These are phyloP conservation scores for Proisotoma minuta DNA, from an alignment of 2,888 invertebrate genomes.

Conservation along the genomic window DNA sequence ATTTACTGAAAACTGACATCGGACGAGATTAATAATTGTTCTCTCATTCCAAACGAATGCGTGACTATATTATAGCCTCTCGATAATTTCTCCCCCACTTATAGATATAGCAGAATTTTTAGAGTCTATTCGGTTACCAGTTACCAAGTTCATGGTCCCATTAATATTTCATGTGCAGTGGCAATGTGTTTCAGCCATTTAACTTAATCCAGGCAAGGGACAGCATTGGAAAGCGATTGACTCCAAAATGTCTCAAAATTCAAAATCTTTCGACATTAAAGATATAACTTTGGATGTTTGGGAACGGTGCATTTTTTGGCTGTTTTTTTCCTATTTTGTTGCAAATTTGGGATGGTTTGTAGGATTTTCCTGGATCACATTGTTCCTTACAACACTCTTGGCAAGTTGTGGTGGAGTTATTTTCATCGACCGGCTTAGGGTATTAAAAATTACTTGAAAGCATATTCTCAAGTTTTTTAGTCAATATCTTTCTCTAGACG, in stretches of 20 bases:
- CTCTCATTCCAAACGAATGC: no score
- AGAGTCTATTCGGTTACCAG: no score
- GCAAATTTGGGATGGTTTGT: conserved; percentile 14
- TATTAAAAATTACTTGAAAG: background rate
- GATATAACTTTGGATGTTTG: conserved; percentile 19
- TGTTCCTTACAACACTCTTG: conserved; percentile 19
- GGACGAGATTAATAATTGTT: no score
- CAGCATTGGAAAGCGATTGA: no score
- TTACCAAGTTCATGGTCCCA: no score
- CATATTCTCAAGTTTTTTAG: background rate
- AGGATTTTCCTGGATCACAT: conserved; percentile 19
- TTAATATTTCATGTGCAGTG: no score
- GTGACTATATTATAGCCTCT: no score
- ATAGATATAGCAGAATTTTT: no score
- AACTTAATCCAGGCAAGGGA: no score
- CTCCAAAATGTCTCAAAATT: conserved; percentile 5
- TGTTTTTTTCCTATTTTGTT: conserved; percentile 17
- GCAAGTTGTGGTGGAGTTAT: conserved; percentile 11
- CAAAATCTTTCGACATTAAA: conserved; percentile 3
- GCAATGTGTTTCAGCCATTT: no score
- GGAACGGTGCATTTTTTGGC: conserved; percentile 25
- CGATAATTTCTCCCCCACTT: no score
- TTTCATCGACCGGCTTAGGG: conserved; percentile 18
- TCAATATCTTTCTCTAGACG: conserved; percentile 62
- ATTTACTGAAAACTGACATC: no score